Evolutionary conservation across 2,797 vertebrate species (phyloP).

Genomic region (Lithobates pipiens): DNA sequence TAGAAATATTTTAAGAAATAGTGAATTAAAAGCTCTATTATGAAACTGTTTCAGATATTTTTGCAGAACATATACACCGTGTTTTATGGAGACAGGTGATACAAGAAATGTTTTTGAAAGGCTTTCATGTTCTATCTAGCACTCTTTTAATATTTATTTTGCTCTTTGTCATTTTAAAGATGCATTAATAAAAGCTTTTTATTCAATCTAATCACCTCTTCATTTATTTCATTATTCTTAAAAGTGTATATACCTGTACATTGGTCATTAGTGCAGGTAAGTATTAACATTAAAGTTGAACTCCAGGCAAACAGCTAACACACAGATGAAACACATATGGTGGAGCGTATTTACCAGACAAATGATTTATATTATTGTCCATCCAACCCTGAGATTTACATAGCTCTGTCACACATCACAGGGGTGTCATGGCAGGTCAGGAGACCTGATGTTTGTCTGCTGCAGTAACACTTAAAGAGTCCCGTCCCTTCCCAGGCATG

Average conservation of each 20-base stretch:
- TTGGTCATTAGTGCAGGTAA: too few relatives aligned
- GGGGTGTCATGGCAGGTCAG: too few relatives aligned
- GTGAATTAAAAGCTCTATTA: conserved; percentile 9
- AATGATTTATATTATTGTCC: too few relatives aligned
- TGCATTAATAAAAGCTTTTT: conserved; percentile 49
- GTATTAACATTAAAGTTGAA: too few relatives aligned
- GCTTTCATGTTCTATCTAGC: not conserved
- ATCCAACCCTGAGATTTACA: too few relatives aligned
- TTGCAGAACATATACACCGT: conserved; percentile 6
- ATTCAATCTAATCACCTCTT: not conserved
- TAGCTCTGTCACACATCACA: too few relatives aligned
- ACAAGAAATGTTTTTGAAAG: not conserved
- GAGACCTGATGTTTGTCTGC: too few relatives aligned
- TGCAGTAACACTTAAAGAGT: too few relatives aligned
- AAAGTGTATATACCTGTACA: not conserved
- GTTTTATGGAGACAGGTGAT: not conserved
- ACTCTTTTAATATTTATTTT: conserved; percentile 19
- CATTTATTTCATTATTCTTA: not conserved
- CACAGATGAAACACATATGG: too few relatives aligned
- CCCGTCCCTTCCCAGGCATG: too few relatives aligned
- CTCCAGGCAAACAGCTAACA: too few relatives aligned
- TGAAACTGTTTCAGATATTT: conserved; percentile 28
- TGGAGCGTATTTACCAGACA: too few relatives aligned
- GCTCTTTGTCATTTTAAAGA: conserved; percentile 17
- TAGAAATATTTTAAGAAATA: conserved; percentile 28